phyloP scores from a whole-genome alignment of 2,888 invertebrate species.

The Cheiracanthium punctorium region DNA sequence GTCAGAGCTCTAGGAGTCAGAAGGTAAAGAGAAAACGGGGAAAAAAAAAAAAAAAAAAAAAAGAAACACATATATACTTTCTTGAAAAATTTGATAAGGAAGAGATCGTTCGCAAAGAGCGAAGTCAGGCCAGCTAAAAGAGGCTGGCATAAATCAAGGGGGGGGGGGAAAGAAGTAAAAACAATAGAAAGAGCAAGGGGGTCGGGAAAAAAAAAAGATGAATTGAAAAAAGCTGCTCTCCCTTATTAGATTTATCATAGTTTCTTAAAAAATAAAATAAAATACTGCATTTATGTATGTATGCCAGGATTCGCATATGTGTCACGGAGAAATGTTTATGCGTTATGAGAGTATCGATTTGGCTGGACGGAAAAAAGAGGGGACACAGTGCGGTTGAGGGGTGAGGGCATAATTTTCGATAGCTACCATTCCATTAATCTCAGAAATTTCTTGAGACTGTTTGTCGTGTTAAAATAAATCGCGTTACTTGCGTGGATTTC shows the following conservation, averaged over 20 bases:
- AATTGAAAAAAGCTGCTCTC: constrained; percentile 13
- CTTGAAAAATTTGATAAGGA: not conserved
- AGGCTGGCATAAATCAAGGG: not conserved
- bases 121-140: not conserved
- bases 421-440: too few species aligned
- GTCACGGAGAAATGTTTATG: not conserved
- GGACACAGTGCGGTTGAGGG: too few species aligned
- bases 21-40: too few species aligned
- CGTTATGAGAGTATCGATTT: not conserved
- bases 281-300: not conserved
- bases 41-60: not conserved
- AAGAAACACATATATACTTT: not conserved
- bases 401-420: too few species aligned
- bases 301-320: not conserved
- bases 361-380: too few species aligned
- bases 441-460: too few species aligned
- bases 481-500: too few species aligned
- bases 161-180: not conserved
- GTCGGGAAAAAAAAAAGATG: not conserved
- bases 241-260: not conserved
- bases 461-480: too few species aligned
- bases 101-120: not conserved
- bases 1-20: too few species aligned
- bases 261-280: too few species aligned
- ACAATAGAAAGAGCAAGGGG: not conserved